Percentiles rank a stretch among this genome's conserved stretches.
phyloP scores from a whole-genome alignment of 2,113 vertebrate species.

The Oxygymnocypris stewartii region DNA sequence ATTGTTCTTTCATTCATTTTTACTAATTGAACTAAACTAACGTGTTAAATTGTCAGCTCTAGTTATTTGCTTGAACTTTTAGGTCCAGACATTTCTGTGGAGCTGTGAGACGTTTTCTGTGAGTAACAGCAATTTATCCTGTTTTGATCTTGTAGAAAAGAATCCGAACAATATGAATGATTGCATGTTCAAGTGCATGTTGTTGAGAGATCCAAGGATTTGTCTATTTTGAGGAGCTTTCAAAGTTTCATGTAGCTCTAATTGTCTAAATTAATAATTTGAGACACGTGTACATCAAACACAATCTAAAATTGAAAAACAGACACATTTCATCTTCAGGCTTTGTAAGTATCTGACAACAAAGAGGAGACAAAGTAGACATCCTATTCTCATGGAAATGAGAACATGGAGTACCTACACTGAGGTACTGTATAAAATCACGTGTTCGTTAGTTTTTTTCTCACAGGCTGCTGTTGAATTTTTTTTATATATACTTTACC shows the following conservation, averaged over 20 bases:
- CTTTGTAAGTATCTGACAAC: background rate
- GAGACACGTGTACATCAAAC: background rate
- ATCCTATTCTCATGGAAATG: background rate
- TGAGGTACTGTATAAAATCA: background rate
- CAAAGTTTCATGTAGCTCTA: background rate
- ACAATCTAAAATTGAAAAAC: constrained; percentile 6
- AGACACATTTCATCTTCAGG: background rate
- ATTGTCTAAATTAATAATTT: background rate
- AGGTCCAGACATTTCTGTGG: no score
- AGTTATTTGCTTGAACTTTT: background rate
- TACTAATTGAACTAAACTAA: background rate
- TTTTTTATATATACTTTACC: background rate
- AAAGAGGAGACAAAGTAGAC: background rate
- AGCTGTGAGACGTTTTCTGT: no score
- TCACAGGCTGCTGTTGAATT: background rate
- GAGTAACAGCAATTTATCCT: background rate
- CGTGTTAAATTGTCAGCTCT: background rate
- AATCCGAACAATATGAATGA: background rate
- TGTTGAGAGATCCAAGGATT: background rate
- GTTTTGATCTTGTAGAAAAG: background rate
- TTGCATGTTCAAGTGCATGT: background rate
- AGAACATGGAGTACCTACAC: background rate
- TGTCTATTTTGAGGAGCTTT: background rate
- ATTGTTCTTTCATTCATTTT: background rate
- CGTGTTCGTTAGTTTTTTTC: background rate